phyloP scores from a whole-genome alignment of 1,140 invertebrate species.

The Eubasilissa regina region DNA sequence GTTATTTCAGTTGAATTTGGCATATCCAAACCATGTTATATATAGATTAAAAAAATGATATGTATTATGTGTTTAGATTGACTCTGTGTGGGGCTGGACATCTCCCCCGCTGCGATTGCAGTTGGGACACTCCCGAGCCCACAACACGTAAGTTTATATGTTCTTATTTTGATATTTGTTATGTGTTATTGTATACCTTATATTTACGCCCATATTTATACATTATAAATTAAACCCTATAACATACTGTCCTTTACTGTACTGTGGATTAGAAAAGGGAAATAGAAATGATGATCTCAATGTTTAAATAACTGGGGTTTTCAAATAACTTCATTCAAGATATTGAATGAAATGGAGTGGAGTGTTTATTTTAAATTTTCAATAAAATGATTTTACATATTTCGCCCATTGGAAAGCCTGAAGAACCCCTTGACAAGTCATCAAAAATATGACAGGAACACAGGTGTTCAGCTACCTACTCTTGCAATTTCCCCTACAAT shows the following conservation, averaged over 20 bases:
- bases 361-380: background rate
- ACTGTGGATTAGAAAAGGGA: no score
- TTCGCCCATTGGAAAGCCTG: constrained; percentile 34
- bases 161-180: background rate
- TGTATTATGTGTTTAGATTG: constrained; percentile 75
- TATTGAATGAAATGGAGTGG: constrained; percentile 17
- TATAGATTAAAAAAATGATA: no score
- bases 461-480: constrained; percentile 39
- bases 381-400: constrained; percentile 24
- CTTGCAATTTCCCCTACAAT: background rate
- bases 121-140: constrained; percentile 77
- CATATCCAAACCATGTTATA: no score
- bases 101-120: constrained; percentile 90
- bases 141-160: constrained; percentile 69
- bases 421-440: constrained; percentile 38
- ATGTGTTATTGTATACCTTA: no score
- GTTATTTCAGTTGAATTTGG: no score
- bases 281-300: no score
- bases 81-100: constrained; percentile 92
- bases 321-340: constrained; percentile 1
- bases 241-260: no score
- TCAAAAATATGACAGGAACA: constrained; percentile 50
- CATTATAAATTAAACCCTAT: no score
- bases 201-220: no score
- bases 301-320: no score